These are phyloP conservation scores for Teleogryllus occipitalis DNA, from an alignment of 1,140 invertebrate genomes.

Conservation along the genomic window DNA sequence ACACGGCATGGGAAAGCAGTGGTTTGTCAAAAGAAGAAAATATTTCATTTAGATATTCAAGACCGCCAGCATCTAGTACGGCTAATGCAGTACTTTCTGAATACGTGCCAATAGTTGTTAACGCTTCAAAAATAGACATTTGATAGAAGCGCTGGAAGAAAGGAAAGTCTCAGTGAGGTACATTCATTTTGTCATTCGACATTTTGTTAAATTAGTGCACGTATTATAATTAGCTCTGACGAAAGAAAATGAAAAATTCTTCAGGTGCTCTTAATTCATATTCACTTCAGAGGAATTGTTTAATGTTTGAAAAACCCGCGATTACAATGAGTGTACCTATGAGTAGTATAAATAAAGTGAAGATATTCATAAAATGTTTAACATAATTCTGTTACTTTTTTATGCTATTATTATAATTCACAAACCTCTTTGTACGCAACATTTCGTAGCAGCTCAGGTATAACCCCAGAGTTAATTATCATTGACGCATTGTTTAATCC, in stretches of 20 bases:
- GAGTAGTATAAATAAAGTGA: neutral
- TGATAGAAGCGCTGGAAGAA: neutral
- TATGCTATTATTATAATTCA: too few species aligned
- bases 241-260: too few species aligned
- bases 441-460: neutral
- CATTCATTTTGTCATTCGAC: neutral
- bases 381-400: too few species aligned
- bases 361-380: neutral
- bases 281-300: neutral
- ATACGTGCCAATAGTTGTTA: neutral
- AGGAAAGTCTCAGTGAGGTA: neutral
- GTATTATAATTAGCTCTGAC: too few species aligned
- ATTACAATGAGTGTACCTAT: neutral
- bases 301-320: neutral
- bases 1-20: neutral
- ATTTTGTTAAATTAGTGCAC: neutral
- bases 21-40: neutral
- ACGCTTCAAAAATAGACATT: neutral
- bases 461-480: neutral
- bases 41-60: neutral
- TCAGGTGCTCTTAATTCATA: too few species aligned
- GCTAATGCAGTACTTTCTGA: neutral
- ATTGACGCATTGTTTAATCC: too few species aligned
- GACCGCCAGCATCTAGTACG: neutral
- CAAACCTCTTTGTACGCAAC: neutral